A percentile compares a stretch with the other conserved stretches of the same genome.
Evolutionary conservation across 2,113 vertebrate species (phyloP).

Genomic region (Cyanoliseus patagonus): DNA sequence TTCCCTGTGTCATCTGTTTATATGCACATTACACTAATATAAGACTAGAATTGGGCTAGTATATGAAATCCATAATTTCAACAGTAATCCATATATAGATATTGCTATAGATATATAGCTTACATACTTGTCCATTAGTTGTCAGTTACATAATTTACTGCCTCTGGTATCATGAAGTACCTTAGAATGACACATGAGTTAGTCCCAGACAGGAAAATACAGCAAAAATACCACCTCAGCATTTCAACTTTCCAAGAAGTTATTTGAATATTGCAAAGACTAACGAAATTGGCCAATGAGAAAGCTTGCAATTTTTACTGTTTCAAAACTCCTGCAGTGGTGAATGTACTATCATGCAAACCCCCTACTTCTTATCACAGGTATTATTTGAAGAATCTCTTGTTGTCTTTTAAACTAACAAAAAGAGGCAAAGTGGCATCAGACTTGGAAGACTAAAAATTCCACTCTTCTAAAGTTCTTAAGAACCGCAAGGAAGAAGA

Average conservation of each 20-base stretch:
- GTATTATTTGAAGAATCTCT: neutral
- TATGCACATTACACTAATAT: accelerated
- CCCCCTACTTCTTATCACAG: neutral
- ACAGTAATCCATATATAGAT: neutral
- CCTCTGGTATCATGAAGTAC: neutral
- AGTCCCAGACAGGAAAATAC: neutral
- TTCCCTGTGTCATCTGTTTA: neutral
- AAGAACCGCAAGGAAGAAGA: neutral
- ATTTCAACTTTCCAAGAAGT: neutral
- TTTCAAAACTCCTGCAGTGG: neutral
- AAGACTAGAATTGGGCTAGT: neutral
- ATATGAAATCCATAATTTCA: neutral
- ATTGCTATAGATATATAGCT: neutral
- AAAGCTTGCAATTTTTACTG: neutral
- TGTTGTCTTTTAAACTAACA: neutral
- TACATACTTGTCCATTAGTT: neutral
- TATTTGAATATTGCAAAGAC: neutral
- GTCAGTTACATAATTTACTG: neutral
- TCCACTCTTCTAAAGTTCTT: neutral
- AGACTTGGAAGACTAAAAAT: neutral
- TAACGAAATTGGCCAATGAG: neutral
- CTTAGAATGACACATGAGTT: neutral
- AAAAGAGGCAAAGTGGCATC: neutral
- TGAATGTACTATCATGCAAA: neutral
- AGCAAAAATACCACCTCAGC: neutral